Evolutionary conservation across 2,797 vertebrate genomes (phyloP).

Genomic region (Channallabes apus): DNA sequence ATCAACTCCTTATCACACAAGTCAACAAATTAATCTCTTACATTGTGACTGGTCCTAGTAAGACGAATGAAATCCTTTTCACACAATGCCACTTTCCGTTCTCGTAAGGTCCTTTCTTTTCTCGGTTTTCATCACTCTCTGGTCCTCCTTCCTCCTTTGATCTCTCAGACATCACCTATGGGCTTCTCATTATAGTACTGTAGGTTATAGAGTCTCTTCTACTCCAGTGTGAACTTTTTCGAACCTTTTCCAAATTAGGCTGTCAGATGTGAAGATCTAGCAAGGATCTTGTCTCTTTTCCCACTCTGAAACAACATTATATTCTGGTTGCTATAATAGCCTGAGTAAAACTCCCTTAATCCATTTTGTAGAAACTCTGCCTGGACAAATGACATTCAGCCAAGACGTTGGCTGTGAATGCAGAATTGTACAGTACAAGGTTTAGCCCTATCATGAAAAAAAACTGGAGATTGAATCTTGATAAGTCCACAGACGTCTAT

Average conservation of each 20-base stretch:
- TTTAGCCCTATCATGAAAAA: neutral
- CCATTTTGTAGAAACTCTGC: neutral
- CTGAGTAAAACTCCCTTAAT: neutral
- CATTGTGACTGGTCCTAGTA: neutral
- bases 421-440: neutral
- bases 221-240: neutral
- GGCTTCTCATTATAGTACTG: constrained; percentile 22
- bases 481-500: neutral
- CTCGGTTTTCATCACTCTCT: neutral
- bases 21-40: neutral
- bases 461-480: neutral
- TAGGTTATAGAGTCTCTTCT: constrained; percentile 7
- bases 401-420: neutral
- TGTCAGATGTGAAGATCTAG: constrained; percentile 1
- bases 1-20: neutral
- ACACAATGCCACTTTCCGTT: neutral
- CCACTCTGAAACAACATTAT: neutral
- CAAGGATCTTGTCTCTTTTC: constrained; percentile 2
- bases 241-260: neutral
- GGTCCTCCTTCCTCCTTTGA: constrained; percentile 11
- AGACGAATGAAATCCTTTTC: constrained; percentile 8
- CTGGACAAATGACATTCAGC: neutral
- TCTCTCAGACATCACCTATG: constrained; percentile 19
- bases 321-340: neutral
- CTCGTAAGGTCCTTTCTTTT: constrained; percentile 6